Base-by-base conservation (phyloP, 1,140 invertebrate genomes). In the Muscidifurax raptorellus region DNA sequence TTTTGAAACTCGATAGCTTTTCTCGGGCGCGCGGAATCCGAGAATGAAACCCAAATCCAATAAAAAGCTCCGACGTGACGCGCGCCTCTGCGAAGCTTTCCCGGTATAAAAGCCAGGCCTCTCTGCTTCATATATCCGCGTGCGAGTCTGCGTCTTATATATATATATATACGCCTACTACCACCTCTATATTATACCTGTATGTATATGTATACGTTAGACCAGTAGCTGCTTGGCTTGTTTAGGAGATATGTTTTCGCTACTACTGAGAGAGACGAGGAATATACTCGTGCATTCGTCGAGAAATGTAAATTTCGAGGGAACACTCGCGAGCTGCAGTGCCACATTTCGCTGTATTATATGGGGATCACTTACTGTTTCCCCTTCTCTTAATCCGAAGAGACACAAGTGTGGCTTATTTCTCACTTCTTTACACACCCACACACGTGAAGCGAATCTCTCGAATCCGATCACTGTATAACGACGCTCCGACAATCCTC, bases 1-100 rank as follows among this genome's bases (percentile, higher is more conserved):
- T 44, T 40, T 76, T 36, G 83, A 83, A 83, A 83, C 74, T 77
- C 74, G 82, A 83, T 83, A 75, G 52, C 30, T 30, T n/a, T 52
- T 72, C 77, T 79, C 83, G 44, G 40, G 75, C 66, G 32, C 47
- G 74, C 71, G 66, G 76, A 79, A 71, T 79, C 83, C 83, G 76
- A 78, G 75, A 84, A 71, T 28, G 76, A 25, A 72, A 84, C 83
- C 28, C 15, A 78, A 79, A 71, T 71, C 67, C 75, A 67, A 83
- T n/a, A 76, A 67, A 66, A 80, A 80, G 66, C 66, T 69, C 66
- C 66, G 66, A 69, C 25, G 66, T 69, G 28, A 69, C 28, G 28
- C 66, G 25, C 66, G 27, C 66, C 25, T 28, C 66, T 69, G 47
- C 13, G 28, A 69, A 71, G 30, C 27, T 71, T 32, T 71, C 67